Base-by-base conservation (phyloP, 2,113 vertebrate species). In the Trogon surrucura region DNA sequence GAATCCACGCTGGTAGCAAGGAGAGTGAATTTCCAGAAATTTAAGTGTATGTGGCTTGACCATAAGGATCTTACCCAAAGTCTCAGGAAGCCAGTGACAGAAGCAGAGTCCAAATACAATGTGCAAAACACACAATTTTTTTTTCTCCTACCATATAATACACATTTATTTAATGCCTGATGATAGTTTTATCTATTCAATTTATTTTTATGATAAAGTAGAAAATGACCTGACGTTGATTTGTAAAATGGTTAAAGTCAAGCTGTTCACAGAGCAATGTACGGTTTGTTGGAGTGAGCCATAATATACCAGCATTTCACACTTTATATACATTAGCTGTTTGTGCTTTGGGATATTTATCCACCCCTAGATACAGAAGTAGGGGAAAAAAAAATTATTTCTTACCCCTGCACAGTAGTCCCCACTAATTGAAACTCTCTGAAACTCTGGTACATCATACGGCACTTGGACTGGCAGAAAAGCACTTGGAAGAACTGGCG, bases 371-470 rank as follows among this genome's bases (percentile, higher is more conserved):
- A n/a, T 50, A 47, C 2, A 66, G 41, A 48, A 80, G 13, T 41
- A 25, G 14, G 7, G 5, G 4, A 9, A 30, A 32, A 74, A 20
- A 29, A 20, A 45, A 26, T 20, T 6, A n/a, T 38, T 56, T 96
- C 98, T 98, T 98, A 99, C 99, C 98, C 99, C 99, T 2, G 99
- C 99, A 96, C 99, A 99, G 98, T 99, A 99, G 95, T 99, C 99
- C 67, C 99, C 99, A 61, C 98, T 99, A 97, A 99, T 99, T 88
- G 98, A 99, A 78, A 99, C 99, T 96, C 99, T 98, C 98, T 99
- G 99, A 96, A 98, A 99, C 69, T 99, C 99, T 10, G 98, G 99
- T 87, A 98, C 97, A 70, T 97, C 92, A 38, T 97, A 98, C 38
- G 97, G 93, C 48, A 64, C 89, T 67, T 97, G 97, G 16, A 66